These are phyloP conservation scores for Schizotus pectinicornis DNA, from an alignment of 2,888 invertebrate species.

Conservation along the genomic window DNA sequence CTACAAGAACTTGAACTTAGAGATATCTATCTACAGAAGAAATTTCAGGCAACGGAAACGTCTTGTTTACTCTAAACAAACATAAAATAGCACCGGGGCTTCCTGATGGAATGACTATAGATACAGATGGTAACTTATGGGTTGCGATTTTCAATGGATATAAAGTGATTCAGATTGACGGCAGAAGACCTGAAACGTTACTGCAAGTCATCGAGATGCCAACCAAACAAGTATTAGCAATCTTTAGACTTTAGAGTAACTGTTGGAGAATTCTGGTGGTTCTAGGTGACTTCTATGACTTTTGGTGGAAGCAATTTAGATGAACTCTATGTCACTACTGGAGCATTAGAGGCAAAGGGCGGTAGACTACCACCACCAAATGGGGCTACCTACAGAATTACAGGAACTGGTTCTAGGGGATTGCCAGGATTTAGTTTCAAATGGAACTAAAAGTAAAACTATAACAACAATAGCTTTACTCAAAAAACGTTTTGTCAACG, in stretches of 20 bases:
- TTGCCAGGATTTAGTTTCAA: constrained; percentile 51
- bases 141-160: constrained; percentile 75
- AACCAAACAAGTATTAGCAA: constrained; percentile 64
- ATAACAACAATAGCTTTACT: too few species aligned
- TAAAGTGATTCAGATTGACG: constrained; percentile 65
- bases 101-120: constrained; percentile 69
- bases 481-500: too few species aligned
- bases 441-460: constrained; percentile 3
- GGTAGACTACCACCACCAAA: constrained; percentile 57
- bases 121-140: constrained; percentile 78
- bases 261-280: not conserved
- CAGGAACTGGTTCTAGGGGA: constrained; percentile 65
- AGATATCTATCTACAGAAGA: not conserved
- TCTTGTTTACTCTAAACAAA: constrained; percentile 63
- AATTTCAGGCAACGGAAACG: constrained; percentile 65
- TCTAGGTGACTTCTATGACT: constrained; percentile 66
- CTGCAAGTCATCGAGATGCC: constrained; percentile 68
- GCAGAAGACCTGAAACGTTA: constrained; percentile 60
- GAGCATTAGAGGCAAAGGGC: constrained; percentile 58
- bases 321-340: constrained; percentile 71
- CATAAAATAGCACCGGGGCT: constrained; percentile 58
- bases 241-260: not conserved
- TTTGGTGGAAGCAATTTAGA: constrained; percentile 72
- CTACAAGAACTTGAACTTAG: not conserved
- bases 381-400: constrained; percentile 66